Percentiles rank a stretch among this genome's conserved stretches.
Conservation (phyloP, 92 coral and sea anemone genomes). For the Umimayanthus kanabou region DNA sequence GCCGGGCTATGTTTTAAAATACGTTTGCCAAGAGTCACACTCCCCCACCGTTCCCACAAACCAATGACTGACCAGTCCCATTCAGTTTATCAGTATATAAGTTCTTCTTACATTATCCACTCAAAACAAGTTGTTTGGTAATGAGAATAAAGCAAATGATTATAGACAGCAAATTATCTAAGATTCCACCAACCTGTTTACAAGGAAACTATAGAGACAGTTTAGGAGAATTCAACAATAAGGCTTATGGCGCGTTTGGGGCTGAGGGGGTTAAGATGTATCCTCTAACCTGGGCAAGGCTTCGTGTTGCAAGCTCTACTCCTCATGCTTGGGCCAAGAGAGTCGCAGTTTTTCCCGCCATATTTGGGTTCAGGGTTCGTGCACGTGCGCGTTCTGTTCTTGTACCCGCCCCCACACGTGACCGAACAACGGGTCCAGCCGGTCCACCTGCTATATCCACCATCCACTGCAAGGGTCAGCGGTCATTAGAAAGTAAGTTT, state of each 20-base stretch:
- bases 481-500: no score
- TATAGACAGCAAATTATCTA: no score
- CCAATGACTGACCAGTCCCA: neutral
- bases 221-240: no score
- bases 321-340: conserved; percentile 23
- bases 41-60: neutral
- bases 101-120: no score
- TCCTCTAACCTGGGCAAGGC: conserved; percentile 40
- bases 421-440: conserved; percentile 18
- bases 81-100: no score
- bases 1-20: no score
- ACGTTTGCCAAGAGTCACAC: no score
- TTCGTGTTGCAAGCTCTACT: conserved; percentile 29
- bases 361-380: conserved; percentile 41
- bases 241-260: no score
- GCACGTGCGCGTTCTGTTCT: conserved; percentile 35
- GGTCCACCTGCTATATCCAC: conserved; percentile 28
- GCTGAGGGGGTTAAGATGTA: neutral
- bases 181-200: no score
- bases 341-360: conserved; percentile 42
- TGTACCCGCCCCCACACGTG: conserved; percentile 41
- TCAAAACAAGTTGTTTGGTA: no score
- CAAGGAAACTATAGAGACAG: no score
- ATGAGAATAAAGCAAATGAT: no score
- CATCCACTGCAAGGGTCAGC: conserved; percentile 23